Conservation (phyloP, 2,113 vertebrate genomes). For the Odobenus rosmarus region DNA sequence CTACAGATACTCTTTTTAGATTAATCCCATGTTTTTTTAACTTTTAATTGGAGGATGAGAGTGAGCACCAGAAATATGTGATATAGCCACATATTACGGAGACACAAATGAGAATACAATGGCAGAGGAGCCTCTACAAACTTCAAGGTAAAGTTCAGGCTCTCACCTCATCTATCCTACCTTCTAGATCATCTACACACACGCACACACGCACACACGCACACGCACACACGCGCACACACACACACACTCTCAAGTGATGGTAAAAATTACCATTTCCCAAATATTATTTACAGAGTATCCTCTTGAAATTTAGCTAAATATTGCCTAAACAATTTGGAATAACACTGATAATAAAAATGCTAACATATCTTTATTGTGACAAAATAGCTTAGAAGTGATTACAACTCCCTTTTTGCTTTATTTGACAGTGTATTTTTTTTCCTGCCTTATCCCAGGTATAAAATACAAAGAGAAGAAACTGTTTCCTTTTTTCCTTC, state of each 20-base stretch:
- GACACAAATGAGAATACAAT: not conserved
- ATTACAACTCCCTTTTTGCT: conserved; percentile 10
- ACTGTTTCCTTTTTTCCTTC: not conserved
- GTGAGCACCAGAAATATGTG: not conserved
- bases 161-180: not conserved
- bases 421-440: not conserved
- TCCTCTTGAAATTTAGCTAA: conserved; percentile 40
- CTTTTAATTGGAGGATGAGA: not conserved
- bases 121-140: not conserved
- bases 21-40: conserved; percentile 38
- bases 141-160: not conserved
- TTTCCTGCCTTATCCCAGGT: not conserved
- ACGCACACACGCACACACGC: not conserved
- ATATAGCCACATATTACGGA: not conserved
- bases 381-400: conserved; percentile 24
- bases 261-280: not conserved
- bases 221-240: not conserved
- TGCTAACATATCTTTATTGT: not conserved
- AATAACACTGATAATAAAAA: conserved; percentile 50
- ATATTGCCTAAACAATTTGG: not conserved
- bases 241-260: not conserved
- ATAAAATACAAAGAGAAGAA: conserved; percentile 45
- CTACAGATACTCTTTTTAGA: conserved; percentile 40
- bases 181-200: not conserved
- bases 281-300: not conserved